Evolutionary conservation across 2,113 vertebrate genomes (phyloP).

Genomic region (Dolichotis patagonum): DNA sequence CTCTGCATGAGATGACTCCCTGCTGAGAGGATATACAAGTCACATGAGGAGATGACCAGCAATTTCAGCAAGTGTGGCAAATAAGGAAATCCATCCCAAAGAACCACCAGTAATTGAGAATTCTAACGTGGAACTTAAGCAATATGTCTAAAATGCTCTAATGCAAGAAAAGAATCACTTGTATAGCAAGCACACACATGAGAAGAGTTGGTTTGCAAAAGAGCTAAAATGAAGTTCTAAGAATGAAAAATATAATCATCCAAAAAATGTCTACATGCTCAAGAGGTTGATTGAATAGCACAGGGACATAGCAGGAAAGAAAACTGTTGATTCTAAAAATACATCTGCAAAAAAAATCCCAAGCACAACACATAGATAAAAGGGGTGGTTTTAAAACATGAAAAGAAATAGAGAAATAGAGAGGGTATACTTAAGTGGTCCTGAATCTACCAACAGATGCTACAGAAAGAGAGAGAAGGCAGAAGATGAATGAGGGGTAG

Average conservation of each 20-base stretch:
- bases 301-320: neutral
- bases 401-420: neutral
- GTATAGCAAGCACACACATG: neutral
- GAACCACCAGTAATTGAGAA: neutral
- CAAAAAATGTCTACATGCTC: neutral
- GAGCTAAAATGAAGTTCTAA: conserved; percentile 40
- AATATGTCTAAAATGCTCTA: neutral
- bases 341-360: neutral
- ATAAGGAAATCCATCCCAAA: neutral
- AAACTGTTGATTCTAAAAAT: neutral
- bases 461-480: neutral
- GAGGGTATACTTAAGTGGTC: neutral
- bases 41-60: neutral
- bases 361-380: neutral
- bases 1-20: neutral
- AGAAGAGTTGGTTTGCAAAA: neutral
- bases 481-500: neutral
- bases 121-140: neutral
- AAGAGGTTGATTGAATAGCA: neutral
- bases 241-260: conserved; percentile 1
- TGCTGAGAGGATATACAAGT: neutral
- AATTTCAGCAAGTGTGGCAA: neutral
- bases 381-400: neutral
- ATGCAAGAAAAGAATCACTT: neutral
- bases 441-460: too few relatives aligned